A percentile compares a stretch with the other conserved stretches of the same genome.
Conservation (phyloP, 2,797 vertebrate genomes). For the Hozukius guyotensis region DNA sequence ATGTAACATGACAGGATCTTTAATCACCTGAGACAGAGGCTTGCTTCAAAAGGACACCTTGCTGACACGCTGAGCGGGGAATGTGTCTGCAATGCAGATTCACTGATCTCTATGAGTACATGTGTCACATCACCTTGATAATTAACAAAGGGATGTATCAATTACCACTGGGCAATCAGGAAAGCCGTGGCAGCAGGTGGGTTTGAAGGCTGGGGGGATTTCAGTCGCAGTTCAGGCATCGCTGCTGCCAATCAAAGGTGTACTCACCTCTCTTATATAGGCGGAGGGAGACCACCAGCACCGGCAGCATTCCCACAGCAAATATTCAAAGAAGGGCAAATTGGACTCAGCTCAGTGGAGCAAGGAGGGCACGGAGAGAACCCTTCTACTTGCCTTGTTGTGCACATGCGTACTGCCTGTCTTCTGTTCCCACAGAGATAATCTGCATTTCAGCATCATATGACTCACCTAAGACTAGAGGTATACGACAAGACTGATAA, state of each 20-base stretch:
- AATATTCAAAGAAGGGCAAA: slow-evolving; percentile 74
- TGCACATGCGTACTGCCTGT: slow-evolving; percentile 52
- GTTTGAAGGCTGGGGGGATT: slow-evolving; percentile 41
- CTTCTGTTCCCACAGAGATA: slow-evolving; percentile 41
- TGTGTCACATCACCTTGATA: slow-evolving; percentile 77
- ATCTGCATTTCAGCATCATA: slow-evolving; percentile 41
- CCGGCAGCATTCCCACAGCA: slow-evolving; percentile 58
- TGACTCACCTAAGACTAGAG: slow-evolving; percentile 20
- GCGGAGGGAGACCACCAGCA: slow-evolving; percentile 17
- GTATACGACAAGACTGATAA: slow-evolving; percentile 3
- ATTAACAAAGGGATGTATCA: slow-evolving; percentile 78
- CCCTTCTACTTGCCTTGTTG: slow-evolving; percentile 21
- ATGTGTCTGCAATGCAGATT: slow-evolving; percentile 79
- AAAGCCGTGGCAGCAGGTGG: slow-evolving; percentile 65
- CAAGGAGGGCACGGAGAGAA: slow-evolving; percentile 60
- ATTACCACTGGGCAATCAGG: slow-evolving; percentile 70
- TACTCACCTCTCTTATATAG: slow-evolving; percentile 37
- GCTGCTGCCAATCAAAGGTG: slow-evolving; percentile 56
- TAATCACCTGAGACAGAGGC: slow-evolving; percentile 76
- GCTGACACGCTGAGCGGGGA: slow-evolving; percentile 72
- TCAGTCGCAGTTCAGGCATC: slow-evolving; percentile 30
- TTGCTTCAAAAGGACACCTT: slow-evolving; percentile 80
- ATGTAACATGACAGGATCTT: slow-evolving; percentile 79
- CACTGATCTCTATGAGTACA: slow-evolving; percentile 73
- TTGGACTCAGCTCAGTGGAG: slow-evolving; percentile 75